These are phyloP conservation scores for Campaea margaritaria DNA, from an alignment of 2,888 invertebrate species.

Conservation along the genomic window DNA sequence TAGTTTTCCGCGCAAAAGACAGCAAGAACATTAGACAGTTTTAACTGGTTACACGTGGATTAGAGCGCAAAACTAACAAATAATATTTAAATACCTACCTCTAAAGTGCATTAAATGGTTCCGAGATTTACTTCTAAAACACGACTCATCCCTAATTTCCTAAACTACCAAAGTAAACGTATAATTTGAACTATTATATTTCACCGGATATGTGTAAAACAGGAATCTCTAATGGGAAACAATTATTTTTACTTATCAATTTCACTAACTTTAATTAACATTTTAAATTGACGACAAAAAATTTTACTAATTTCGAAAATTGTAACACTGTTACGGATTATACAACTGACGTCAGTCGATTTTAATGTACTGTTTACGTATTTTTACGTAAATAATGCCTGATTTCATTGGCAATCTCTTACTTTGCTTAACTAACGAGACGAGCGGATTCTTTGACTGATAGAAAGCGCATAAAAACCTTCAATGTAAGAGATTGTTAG, in stretches of 20 bases:
- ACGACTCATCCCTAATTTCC: conserved; percentile 27
- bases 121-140: conserved; percentile 25
- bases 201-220: conserved; percentile 39
- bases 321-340: conserved; percentile 19
- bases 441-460: too few species aligned
- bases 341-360: conserved; percentile 8
- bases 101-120: conserved; percentile 38
- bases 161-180: conserved; percentile 39
- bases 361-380: conserved; percentile 29
- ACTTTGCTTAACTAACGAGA: background rate
- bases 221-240: conserved; percentile 37
- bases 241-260: conserved; percentile 36
- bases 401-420: conserved; percentile 4
- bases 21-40: conserved; percentile 6
- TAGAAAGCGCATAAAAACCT: too few species aligned
- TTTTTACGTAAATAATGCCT: conserved; percentile 26
- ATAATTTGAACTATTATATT: conserved; percentile 45
- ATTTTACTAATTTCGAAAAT: conserved; percentile 37
- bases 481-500: background rate
- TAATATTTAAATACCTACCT: conserved; percentile 23
- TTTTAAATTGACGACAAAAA: conserved; percentile 61
- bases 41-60: conserved; percentile 19
- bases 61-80: conserved; percentile 27
- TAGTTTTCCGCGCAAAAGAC: conserved; percentile 22
- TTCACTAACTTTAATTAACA: conserved; percentile 53